Evolutionary conservation across 2,797 vertebrate species (phyloP), one percentile per base, ranked within the genome.

Genomic region (Orestias chungarensis): DNA sequence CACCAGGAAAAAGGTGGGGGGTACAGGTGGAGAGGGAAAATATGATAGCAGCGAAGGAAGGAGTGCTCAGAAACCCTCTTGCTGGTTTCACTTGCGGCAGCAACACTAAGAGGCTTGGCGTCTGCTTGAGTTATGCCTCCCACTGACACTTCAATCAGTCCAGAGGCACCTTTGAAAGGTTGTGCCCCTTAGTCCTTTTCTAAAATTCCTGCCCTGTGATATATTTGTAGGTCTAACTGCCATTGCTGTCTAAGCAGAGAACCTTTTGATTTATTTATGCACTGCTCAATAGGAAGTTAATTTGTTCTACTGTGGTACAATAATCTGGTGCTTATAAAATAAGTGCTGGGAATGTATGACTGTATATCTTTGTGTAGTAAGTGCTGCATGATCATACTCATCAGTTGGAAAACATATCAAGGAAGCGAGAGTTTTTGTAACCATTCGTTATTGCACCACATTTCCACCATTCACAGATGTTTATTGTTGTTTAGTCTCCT

Each of bases 131-230:
- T 85, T 89, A 87, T 84, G 70, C 85, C 80, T 79, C 88, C 81
- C 65, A 82, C 86, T 85, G 85, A 89, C 87, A 81, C 81, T 87
- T 85, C 91, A 91, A 92, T 92, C 92, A 92, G 86, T 86, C 83
- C 77, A 80, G 61, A 79, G 75, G 59, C 75, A 80, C 78, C 75
- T 69, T 49, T 73, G 78, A 87, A 76, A 85, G 82, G 82, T 70
- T 76, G 64, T 57, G 47, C 71, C 76, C 70, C 62, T 75, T 49
- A 3, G 71, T 80, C 59, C 65, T 70, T 72, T 71, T 54, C 50
- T 78, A 62, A 80, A 89, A 79, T 69, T 42, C 61, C 61, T 73
- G 59, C 64, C 44, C 47, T 74, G 66, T 73, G 75, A 78, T 83
- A 54, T 75, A 79, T 83, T 84, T 74, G 43, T 71, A 54, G 66